Percentiles rank a stretch among this genome's conserved stretches.
Evolutionary conservation across 2,888 invertebrate species (phyloP).

Genomic region (Orchestes rusci): DNA sequence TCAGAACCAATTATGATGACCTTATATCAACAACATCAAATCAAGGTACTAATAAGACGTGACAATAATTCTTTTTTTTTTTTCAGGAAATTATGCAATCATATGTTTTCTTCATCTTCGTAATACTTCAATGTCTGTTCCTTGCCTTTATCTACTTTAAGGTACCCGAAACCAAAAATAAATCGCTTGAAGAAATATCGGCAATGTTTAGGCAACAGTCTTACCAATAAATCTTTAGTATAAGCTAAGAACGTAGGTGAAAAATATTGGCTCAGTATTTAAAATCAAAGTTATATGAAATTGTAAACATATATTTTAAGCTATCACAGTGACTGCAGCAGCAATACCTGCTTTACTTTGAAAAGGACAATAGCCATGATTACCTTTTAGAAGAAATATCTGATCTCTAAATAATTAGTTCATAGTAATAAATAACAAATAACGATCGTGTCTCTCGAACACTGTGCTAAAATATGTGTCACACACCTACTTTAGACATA

Average conservation of each 20-base stretch:
- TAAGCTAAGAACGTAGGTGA: background rate
- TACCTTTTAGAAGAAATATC: too few species aligned
- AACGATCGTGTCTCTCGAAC: too few species aligned
- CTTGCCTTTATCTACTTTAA: slow-evolving; percentile 74
- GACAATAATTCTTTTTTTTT: slow-evolving; percentile 14
- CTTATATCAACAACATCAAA: too few species aligned
- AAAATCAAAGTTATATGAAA: slow-evolving; percentile 5
- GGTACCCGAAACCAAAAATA: slow-evolving; percentile 87
- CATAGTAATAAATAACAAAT: too few species aligned
- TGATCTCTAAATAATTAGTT: too few species aligned
- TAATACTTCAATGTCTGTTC: slow-evolving; percentile 61
- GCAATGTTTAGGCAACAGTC: slow-evolving; percentile 70
- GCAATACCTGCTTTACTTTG: slow-evolving; percentile 6
- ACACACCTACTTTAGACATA: background rate
- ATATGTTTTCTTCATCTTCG: slow-evolving; percentile 76
- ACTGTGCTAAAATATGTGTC: too few species aligned
- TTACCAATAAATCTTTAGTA: slow-evolving; percentile 47
- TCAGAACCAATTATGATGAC: too few species aligned
- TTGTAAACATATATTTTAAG: slow-evolving; percentile 8
- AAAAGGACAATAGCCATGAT: slow-evolving; percentile 3
- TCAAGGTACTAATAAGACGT: too few species aligned
- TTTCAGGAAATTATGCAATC: slow-evolving; percentile 54
- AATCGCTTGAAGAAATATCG: slow-evolving; percentile 76
- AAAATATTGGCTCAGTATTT: slow-evolving; percentile 9
- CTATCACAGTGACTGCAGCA: slow-evolving; percentile 5